A percentile compares a stretch with the other conserved stretches of the same genome.
Evolutionary conservation across 2,113 vertebrate genomes (phyloP).

Genomic region (Oreotrochilus melanogaster): DNA sequence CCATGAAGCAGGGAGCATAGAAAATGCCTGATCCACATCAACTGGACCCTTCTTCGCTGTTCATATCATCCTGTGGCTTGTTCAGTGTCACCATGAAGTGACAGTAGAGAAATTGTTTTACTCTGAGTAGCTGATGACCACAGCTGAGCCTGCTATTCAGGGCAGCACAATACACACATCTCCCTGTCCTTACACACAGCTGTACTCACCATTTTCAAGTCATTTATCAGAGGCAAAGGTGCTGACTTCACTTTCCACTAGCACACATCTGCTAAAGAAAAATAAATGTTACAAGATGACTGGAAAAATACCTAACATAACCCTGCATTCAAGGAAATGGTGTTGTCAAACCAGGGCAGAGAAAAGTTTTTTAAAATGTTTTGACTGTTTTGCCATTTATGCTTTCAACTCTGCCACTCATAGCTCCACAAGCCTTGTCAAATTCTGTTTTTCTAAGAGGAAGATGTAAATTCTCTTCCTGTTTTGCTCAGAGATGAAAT

Average conservation of each 20-base stretch:
- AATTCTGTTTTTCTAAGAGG: background rate
- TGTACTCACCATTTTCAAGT: background rate
- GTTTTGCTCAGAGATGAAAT: background rate
- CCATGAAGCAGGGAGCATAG: background rate
- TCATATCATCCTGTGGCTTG: background rate
- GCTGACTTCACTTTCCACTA: background rate
- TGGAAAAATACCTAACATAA: background rate
- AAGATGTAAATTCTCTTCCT: background rate
- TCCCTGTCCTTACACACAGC: background rate
- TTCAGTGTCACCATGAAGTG: background rate
- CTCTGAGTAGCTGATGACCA: background rate
- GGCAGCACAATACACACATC: background rate
- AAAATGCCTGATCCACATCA: background rate
- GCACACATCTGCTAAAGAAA: background rate
- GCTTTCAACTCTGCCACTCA: slow-evolving; percentile 32
- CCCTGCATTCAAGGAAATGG: background rate
- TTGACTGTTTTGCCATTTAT: slow-evolving; percentile 14
- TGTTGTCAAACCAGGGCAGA: background rate
- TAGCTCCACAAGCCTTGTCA: slow-evolving; percentile 9
- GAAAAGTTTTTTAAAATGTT: background rate
- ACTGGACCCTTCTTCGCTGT: background rate
- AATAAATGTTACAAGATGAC: slow-evolving; percentile 1
- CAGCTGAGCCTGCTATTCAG: background rate
- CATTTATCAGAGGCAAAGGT: background rate
- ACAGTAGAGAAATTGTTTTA: background rate